phyloP scores from a whole-genome alignment of 2,113 vertebrate species.

The Thamnaconus septentrionalis region DNA sequence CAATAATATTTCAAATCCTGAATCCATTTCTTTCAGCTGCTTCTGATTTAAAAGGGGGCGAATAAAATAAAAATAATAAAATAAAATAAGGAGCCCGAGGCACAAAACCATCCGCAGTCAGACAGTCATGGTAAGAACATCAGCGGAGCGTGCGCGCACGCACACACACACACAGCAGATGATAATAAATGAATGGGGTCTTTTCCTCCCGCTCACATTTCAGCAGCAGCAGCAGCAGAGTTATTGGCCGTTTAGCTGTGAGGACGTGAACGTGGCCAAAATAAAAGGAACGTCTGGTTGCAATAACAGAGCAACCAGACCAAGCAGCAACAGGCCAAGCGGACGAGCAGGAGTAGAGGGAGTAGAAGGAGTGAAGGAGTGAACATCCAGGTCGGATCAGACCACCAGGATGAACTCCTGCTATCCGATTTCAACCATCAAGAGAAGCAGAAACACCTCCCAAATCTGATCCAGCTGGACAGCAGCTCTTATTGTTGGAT shows the following conservation, averaged over 20 bases:
- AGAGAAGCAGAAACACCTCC: not conserved
- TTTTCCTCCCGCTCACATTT: conserved; percentile 29
- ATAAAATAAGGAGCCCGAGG: conserved; percentile 7
- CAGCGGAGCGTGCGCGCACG: conserved; percentile 13
- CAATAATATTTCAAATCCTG: conserved; percentile 4
- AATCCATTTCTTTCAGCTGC: no score
- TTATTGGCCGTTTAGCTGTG: conserved; percentile 26
- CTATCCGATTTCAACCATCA: no score
- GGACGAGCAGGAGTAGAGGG: conserved; percentile 1
- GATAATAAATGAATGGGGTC: conserved; percentile 23
- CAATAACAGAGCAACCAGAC: conserved; percentile 18
- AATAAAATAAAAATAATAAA: not conserved
- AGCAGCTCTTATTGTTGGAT: conserved; percentile 18
- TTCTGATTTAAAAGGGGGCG: no score
- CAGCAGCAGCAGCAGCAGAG: conserved; percentile 10
- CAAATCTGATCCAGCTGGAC: conserved; percentile 15
- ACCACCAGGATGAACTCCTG: no score
- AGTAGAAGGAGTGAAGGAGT: conserved; percentile 11
- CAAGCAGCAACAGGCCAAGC: no score
- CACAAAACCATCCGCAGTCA: conserved; percentile 7
- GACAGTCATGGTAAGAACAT: conserved; percentile 34
- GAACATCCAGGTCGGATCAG: not conserved
- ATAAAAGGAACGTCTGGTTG: conserved; percentile 26
- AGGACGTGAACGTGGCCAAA: conserved; percentile 21
- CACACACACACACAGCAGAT: not conserved